Percentiles rank a stretch among this genome's conserved stretches.
phyloP scores from a whole-genome alignment of 2,888 invertebrate genomes.

The Microctonus hyperodae region DNA sequence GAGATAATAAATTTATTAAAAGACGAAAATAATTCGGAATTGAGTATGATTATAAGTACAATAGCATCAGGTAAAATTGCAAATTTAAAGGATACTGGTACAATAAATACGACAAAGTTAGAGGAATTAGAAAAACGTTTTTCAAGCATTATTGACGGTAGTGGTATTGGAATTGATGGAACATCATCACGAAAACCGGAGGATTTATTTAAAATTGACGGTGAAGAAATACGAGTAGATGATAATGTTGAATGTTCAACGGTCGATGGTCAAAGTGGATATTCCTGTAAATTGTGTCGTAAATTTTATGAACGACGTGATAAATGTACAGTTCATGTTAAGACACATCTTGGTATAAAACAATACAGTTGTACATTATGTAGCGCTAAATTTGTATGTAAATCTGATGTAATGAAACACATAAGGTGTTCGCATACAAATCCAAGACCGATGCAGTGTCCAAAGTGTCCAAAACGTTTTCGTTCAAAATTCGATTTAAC shows the following conservation, averaged over 20 bases:
- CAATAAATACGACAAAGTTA: conserved; percentile 46
- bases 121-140: conserved; percentile 52
- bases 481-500: conserved; percentile 60
- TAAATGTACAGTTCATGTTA: conserved; percentile 61
- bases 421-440: conserved; percentile 61
- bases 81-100: conserved; percentile 41
- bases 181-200: conserved; percentile 53
- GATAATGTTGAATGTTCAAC: conserved; percentile 57
- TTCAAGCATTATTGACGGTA: conserved; percentile 22
- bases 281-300: conserved; percentile 57
- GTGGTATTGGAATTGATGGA: background rate
- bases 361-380: conserved; percentile 60
- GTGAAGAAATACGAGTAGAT: conserved; percentile 60
- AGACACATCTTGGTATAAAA: conserved; percentile 60
- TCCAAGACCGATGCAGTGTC: conserved; percentile 60
- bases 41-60: conserved; percentile 55
- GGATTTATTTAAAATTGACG: conserved; percentile 57
- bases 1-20: conserved; percentile 54
- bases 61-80: conserved; percentile 47
- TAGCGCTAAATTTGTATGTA: conserved; percentile 60
- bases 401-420: conserved; percentile 62
- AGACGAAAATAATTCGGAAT: conserved; percentile 53
- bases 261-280: conserved; percentile 54
- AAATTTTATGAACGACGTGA: conserved; percentile 60
- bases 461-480: conserved; percentile 61